These are phyloP conservation scores for Euplagia quadripunctaria DNA, from an alignment of 2,888 invertebrate genomes.

Conservation along the genomic window DNA sequence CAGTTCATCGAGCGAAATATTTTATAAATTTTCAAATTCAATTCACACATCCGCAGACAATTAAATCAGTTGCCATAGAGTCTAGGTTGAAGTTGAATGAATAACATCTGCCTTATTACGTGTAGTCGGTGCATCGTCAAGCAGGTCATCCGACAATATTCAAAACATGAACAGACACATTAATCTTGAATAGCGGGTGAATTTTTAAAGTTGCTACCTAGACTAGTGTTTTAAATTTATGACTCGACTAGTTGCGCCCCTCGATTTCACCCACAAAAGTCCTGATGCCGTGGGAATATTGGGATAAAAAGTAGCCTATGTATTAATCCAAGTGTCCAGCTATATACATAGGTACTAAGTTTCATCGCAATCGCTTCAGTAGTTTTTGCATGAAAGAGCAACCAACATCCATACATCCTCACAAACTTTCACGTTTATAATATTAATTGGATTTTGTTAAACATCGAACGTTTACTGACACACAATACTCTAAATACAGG, in stretches of 20 bases:
- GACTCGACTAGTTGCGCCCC: constrained; percentile 14
- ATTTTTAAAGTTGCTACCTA: constrained; percentile 59
- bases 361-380: too few relatives aligned
- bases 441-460: background rate
- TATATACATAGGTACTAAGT: too few relatives aligned
- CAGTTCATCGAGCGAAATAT: constrained; percentile 41
- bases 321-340: too few relatives aligned
- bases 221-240: constrained; percentile 53
- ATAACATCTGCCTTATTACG: constrained; percentile 77
- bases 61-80: constrained; percentile 67
- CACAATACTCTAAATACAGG: background rate
- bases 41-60: constrained; percentile 36
- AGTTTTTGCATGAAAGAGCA: too few relatives aligned
- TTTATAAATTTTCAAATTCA: constrained; percentile 24
- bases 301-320: too few relatives aligned
- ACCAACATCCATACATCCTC: too few relatives aligned
- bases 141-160: constrained; percentile 76
- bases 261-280: too few relatives aligned
- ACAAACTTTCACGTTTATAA: too few relatives aligned
- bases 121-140: constrained; percentile 79
- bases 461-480: background rate
- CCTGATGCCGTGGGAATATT: too few relatives aligned
- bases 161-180: constrained; percentile 69
- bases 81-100: constrained; percentile 62
- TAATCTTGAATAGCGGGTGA: constrained; percentile 67